A percentile compares a stretch with the other conserved stretches of the same genome.
These are phyloP conservation scores for Lycocorax pyrrhopterus DNA, from an alignment of 2,113 vertebrate species.

Conservation along the genomic window DNA sequence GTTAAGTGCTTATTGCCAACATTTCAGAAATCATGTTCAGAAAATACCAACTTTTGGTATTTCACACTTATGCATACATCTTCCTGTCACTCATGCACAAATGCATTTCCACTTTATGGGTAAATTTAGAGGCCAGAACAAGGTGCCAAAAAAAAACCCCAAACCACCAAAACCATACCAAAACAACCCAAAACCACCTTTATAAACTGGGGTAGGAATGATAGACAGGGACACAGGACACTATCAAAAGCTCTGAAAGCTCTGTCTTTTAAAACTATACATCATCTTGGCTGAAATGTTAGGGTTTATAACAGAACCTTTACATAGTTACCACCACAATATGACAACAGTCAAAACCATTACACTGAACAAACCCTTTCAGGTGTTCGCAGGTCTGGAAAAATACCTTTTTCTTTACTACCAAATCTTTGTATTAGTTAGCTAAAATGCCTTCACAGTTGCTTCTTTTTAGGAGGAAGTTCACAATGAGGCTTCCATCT, in stretches of 20 bases:
- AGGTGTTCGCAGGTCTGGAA: background rate
- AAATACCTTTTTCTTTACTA: background rate
- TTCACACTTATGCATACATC: background rate
- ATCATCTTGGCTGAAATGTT: background rate
- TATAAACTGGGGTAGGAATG: background rate
- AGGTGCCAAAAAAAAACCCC: background rate
- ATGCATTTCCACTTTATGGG: background rate
- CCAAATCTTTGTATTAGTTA: background rate
- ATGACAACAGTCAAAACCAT: background rate
- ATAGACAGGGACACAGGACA: background rate
- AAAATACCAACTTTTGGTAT: background rate
- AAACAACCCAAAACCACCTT: background rate
- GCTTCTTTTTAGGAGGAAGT: background rate
- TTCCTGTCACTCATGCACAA: background rate
- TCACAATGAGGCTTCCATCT: background rate
- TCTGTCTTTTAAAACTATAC: background rate
- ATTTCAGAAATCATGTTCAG: background rate
- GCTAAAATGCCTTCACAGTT: background rate
- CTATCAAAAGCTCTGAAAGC: background rate
- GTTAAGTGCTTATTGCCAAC: background rate
- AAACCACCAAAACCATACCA: background rate
- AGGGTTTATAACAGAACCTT: background rate
- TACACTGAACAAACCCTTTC: background rate
- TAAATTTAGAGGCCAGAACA: background rate
- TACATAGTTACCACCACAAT: background rate